Conservation (phyloP, 2,113 vertebrate genomes). For the Gracilinanus agilis region DNA sequence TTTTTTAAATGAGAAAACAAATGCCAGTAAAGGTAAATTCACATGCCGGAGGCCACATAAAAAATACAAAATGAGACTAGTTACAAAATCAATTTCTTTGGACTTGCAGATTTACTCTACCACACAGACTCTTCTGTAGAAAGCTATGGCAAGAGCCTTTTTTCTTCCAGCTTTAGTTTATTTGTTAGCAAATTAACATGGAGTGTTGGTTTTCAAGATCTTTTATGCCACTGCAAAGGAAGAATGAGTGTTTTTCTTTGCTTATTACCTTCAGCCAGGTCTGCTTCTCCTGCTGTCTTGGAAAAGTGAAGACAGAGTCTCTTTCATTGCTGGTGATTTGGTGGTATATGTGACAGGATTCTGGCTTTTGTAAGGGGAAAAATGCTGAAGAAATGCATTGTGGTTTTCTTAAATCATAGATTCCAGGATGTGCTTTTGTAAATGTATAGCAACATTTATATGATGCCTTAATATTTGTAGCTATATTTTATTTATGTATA, state of each 20-base stretch:
- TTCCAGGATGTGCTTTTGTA: not conserved
- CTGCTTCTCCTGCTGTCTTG: not conserved
- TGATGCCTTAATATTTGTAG: not conserved
- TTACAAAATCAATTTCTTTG: not conserved
- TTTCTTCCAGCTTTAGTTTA: not conserved
- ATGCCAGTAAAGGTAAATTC: not conserved
- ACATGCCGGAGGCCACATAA: not conserved
- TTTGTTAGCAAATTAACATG: not conserved
- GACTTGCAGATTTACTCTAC: not conserved
- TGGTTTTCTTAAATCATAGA: not conserved
- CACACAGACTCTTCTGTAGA: not conserved
- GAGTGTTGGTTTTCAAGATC: not conserved
- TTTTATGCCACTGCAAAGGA: not conserved
- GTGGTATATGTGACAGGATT: not conserved
- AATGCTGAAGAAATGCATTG: not conserved
- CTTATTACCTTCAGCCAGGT: not conserved
- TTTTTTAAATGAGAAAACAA: not conserved
- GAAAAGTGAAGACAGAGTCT: conserved; percentile 15
- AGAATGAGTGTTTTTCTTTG: conserved; percentile 12
- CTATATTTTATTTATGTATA: not conserved
- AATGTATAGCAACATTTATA: not conserved
- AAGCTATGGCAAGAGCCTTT: not conserved
- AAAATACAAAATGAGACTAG: not conserved
- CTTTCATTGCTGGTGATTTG: conserved; percentile 33
- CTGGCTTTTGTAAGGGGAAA: not conserved